Evolutionary conservation across 2,797 vertebrate species (phyloP).

Genomic region (Oreonectes daqikongensis): DNA sequence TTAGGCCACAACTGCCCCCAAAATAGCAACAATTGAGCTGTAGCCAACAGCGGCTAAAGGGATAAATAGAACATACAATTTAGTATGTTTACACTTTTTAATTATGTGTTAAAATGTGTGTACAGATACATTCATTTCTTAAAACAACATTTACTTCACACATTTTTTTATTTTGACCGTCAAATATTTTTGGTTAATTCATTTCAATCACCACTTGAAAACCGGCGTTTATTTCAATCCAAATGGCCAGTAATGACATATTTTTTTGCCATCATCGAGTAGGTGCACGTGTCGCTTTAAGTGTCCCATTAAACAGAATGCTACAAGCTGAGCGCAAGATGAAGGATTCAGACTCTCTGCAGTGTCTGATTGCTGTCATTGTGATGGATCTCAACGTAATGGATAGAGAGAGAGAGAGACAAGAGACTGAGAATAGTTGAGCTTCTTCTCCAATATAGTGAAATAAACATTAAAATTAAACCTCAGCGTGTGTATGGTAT

Average conservation of each 20-base stretch:
- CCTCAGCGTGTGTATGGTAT: slow-evolving; percentile 2
- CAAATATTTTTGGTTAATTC: slow-evolving; percentile 13
- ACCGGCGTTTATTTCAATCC: slow-evolving; percentile 24
- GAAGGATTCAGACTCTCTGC: slow-evolving; percentile 34
- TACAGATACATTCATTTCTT: not conserved
- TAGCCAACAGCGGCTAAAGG: not conserved
- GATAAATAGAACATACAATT: not conserved
- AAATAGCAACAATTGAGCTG: slow-evolving; percentile 9
- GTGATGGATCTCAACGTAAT: slow-evolving; percentile 43
- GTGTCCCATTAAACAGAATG: slow-evolving; percentile 2
- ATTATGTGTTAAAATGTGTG: not conserved
- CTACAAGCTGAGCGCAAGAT: slow-evolving; percentile 8
- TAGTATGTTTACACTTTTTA: not conserved
- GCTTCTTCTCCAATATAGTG: slow-evolving; percentile 1
- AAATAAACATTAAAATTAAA: slow-evolving; percentile 33
- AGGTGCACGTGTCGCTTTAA: not conserved
- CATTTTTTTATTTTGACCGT: slow-evolving; percentile 11
- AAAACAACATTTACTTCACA: not conserved
- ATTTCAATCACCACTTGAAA: slow-evolving; percentile 35
- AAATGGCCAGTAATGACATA: slow-evolving; percentile 13
- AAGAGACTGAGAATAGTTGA: slow-evolving; percentile 19
- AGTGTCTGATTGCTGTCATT: slow-evolving; percentile 39
- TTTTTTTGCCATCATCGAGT: slow-evolving; percentile 11
- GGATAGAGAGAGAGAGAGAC: slow-evolving; percentile 21
- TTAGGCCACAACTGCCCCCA: no score